Conservation (phyloP, 2,113 vertebrate species). For the Tetrao urogallus region DNA sequence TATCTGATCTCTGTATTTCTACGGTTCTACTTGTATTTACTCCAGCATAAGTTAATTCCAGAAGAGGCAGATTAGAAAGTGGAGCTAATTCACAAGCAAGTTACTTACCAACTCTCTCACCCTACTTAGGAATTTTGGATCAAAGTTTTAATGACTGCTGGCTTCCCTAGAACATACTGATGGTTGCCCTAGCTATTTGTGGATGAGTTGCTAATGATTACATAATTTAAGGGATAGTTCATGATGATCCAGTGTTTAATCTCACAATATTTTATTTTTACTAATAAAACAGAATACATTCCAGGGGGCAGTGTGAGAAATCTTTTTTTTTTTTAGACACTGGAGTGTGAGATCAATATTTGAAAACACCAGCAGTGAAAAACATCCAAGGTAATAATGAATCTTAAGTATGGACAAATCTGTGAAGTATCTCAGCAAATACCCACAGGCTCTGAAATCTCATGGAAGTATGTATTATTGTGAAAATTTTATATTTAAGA, state of each 20-base stretch:
- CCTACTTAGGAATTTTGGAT: neutral
- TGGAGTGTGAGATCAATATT: neutral
- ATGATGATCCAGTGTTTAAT: neutral
- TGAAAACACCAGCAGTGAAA: neutral
- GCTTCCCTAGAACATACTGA: neutral
- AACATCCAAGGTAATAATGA: neutral
- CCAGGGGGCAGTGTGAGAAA: neutral
- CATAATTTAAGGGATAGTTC: neutral
- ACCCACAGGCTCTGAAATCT: neutral
- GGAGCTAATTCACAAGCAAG: neutral
- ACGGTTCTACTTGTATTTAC: neutral
- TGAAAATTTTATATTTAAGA: neutral
- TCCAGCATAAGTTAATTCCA: neutral
- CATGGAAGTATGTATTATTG: neutral
- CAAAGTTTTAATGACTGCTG: neutral
- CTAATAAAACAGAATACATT: neutral
- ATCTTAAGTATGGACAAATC: neutral
- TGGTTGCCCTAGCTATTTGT: neutral
- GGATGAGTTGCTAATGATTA: neutral
- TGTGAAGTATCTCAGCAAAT: neutral
- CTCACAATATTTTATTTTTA: neutral
- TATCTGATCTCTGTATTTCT: neutral
- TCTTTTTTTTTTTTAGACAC: too few species aligned
- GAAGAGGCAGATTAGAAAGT: conserved; percentile 27
- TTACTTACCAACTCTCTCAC: neutral